phyloP scores from a whole-genome alignment of 2,113 vertebrate species.

The Brachirus orientalis region DNA sequence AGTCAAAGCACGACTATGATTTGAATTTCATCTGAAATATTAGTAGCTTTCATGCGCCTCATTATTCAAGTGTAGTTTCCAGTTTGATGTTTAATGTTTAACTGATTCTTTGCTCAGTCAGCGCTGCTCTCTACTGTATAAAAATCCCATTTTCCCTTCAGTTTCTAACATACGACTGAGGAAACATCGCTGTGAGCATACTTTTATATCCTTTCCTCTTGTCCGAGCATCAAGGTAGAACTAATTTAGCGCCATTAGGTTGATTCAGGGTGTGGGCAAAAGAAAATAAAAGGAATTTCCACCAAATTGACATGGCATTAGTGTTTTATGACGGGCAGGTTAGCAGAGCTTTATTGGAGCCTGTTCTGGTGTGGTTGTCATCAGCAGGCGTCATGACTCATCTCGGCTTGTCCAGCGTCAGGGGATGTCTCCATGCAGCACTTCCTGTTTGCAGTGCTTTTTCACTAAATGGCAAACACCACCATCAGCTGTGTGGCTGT shows the following conservation, averaged over 20 bases:
- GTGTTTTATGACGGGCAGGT: conserved; percentile 54
- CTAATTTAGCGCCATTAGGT: conserved; percentile 49
- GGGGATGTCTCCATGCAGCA: conserved; percentile 56
- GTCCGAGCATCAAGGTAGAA: conserved; percentile 38
- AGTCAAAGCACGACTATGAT: conserved; percentile 9
- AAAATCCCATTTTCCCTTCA: conserved; percentile 57
- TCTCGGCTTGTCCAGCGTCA: conserved; percentile 36
- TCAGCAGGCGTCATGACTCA: conserved; percentile 58
- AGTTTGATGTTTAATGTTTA: conserved; percentile 52
- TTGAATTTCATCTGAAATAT: not conserved
- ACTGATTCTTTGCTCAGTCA: conserved; percentile 32
- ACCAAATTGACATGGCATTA: conserved; percentile 30
- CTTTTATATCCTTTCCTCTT: conserved; percentile 37
- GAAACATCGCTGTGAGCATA: conserved; percentile 32
- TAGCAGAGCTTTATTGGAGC: conserved; percentile 50
- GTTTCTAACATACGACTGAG: conserved; percentile 14
- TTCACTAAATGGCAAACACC: conserved; percentile 70
- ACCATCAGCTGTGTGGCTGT: conserved; percentile 48
- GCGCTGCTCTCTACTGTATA: conserved; percentile 18
- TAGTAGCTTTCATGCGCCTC: not conserved
- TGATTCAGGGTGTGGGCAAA: conserved; percentile 9
- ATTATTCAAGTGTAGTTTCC: conserved; percentile 1
- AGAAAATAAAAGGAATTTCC: conserved; percentile 43
- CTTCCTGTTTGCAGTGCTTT: conserved; percentile 75
- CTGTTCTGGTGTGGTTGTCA: conserved; percentile 51